Base-by-base conservation (phyloP, 2,888 invertebrate genomes). In the Philereme transversata region DNA sequence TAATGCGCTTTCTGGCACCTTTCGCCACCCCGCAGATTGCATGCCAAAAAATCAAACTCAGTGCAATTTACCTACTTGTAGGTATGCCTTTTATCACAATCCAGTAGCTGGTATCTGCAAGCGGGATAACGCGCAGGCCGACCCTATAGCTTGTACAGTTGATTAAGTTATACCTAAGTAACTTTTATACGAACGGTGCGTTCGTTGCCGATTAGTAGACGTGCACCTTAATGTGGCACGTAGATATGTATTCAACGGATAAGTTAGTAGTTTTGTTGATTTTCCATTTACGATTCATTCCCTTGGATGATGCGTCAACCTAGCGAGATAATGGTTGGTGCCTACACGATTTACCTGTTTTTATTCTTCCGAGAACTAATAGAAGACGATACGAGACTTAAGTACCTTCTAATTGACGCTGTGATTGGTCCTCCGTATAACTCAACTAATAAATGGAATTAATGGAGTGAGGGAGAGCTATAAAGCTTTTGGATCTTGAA, bases 241-340 rank as follows among this genome's bases (percentile, higher is more conserved):
- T 22, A 22, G 22, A 22, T 22, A 52, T 5, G 44, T 36, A 52
- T 10, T 35, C 7, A 45, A 11, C 45, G 10, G 22, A 11, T 44
- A 22, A 22, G 22, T 77, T 77, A 75, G 79, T 77, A 75, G 79
- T 77, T 81, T 76, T 78, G 82, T 84, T 82, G 84, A 79, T 79
- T 86, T 79, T 60, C 87, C 88, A 83, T 88, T 80, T 87, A 84
- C 54, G 87, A 76, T 70, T 65, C 70, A 70, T 71, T 68, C 71
- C 71, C 72, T 72, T 74, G 57, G 68, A 67, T 67, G 70, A 73
- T 70, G 71, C 71, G 70, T 77, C 75, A 67, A 75, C 78, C 71
- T 75, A 73, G 40, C 62, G 78, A 77, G 79, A 79, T 83, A 83
- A 80, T 80, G 71, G 48, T 38, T 43, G 11, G 50, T 46, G 33